A percentile compares a stretch with the other conserved stretches of the same genome.
phyloP scores from a whole-genome alignment of 2,797 vertebrate species.

The Austrolebias charrua region DNA sequence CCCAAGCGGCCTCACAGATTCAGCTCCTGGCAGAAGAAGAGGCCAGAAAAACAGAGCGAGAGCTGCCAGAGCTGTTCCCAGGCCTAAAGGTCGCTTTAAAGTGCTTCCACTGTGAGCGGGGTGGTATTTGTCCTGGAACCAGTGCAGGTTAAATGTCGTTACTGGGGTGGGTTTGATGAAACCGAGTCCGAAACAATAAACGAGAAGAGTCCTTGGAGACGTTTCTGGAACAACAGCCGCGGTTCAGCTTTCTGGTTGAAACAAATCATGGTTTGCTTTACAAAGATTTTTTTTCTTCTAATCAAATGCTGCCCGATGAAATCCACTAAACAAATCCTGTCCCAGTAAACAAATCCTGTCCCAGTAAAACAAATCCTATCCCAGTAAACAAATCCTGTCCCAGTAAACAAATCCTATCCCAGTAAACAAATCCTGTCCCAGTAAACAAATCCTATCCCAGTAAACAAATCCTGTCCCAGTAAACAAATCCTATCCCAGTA shows the following conservation, averaged over 20 bases:
- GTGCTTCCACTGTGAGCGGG: background rate
- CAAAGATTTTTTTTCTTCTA: too few species aligned
- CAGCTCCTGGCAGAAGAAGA: constrained; percentile 58
- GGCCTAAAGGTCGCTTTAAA: constrained; percentile 13
- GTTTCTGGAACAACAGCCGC: too few species aligned
- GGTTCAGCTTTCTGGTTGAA: background rate
- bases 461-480: too few species aligned
- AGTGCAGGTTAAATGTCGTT: constrained; percentile 6
- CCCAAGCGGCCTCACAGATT: constrained; percentile 55
- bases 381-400: too few species aligned
- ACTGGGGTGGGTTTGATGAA: background rate
- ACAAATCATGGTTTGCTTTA: background rate
- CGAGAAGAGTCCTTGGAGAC: background rate
- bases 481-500: too few species aligned
- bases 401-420: too few species aligned
- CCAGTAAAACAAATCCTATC: too few species aligned
- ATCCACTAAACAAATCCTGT: too few species aligned
- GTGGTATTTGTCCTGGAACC: background rate
- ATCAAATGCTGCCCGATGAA: too few species aligned
- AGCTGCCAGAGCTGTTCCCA: constrained; percentile 34
- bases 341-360: too few species aligned
- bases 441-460: too few species aligned
- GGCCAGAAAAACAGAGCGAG: constrained; percentile 25
- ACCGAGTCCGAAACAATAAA: background rate
- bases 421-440: too few species aligned